These are phyloP conservation scores for Saccostrea glomerata DNA, from an alignment of 1,140 invertebrate genomes.

Conservation along the genomic window DNA sequence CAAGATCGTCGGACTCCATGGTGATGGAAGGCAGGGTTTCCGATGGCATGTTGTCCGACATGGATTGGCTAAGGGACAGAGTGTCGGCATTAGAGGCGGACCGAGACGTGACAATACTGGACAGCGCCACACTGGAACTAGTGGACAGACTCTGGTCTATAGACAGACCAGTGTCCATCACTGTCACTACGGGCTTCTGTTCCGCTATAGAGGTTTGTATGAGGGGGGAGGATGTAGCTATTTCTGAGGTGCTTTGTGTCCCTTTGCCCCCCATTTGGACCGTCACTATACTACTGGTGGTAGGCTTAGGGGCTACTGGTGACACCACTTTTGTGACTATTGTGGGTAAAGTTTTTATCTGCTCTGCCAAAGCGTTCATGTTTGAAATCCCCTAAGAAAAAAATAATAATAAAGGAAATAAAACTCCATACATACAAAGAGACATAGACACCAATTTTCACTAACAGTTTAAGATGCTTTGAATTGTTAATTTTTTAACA, in stretches of 20 bases:
- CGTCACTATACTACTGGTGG: conserved; percentile 47
- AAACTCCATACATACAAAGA: neutral
- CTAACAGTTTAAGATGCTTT: too few species aligned
- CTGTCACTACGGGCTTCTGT: neutral
- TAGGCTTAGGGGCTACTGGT: conserved; percentile 8
- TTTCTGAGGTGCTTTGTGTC: conserved; percentile 27
- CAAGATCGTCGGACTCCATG: neutral
- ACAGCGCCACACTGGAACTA: neutral
- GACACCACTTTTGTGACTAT: neutral
- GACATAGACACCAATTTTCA: too few species aligned
- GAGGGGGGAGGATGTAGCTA: neutral
- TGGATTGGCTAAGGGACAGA: neutral
- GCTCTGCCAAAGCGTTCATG: conserved; percentile 16
- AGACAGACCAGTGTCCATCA: neutral
- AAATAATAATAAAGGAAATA: neutral
- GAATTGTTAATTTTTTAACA: too few species aligned
- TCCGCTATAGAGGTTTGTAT: neutral
- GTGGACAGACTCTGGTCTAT: neutral
- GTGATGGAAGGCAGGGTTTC: neutral
- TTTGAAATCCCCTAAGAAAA: neutral
- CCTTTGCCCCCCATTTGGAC: neutral
- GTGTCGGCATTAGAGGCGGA: neutral
- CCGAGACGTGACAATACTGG: neutral
- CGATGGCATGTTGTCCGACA: neutral
- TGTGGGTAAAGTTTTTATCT: neutral